Evolutionary conservation across 2,888 invertebrate genomes (phyloP).

Genomic region (Scaptomyza tumidula): DNA sequence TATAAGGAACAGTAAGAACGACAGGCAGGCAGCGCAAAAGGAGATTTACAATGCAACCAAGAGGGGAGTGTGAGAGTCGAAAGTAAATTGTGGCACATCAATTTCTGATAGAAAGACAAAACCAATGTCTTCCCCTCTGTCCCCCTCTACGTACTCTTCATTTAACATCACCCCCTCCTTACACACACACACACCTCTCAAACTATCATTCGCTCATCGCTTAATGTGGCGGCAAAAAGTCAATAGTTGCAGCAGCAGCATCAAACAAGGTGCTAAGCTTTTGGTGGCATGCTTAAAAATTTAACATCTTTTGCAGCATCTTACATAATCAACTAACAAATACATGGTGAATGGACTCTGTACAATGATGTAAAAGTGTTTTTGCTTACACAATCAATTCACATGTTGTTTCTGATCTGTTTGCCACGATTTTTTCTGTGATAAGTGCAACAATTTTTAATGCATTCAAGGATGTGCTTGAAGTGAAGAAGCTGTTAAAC

Average conservation of each 20-base stretch:
- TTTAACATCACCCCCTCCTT: neutral
- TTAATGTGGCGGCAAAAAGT: constrained; percentile 76
- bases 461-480: neutral
- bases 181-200: neutral
- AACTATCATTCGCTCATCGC: constrained; percentile 28
- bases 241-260: constrained; percentile 52
- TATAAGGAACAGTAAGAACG: neutral
- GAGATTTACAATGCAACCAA: constrained; percentile 7
- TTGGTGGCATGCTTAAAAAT: constrained; percentile 13
- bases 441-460: neutral
- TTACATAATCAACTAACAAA: constrained; percentile 8
- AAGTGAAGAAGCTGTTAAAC: neutral
- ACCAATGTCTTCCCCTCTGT: constrained; percentile 1
- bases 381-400: neutral
- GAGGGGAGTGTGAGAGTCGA: constrained; percentile 10
- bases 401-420: constrained; percentile 1
- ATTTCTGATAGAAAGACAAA: constrained; percentile 44
- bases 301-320: constrained; percentile 3
- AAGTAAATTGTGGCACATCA: constrained; percentile 63
- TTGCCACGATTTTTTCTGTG: neutral
- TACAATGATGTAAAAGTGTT: constrained; percentile 8
- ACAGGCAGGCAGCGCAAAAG: neutral
- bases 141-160: neutral
- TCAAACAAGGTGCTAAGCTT: constrained; percentile 51
- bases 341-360: neutral